These are phyloP conservation scores for Lophius americanus DNA, from an alignment of 2,797 vertebrate genomes.

Conservation along the genomic window DNA sequence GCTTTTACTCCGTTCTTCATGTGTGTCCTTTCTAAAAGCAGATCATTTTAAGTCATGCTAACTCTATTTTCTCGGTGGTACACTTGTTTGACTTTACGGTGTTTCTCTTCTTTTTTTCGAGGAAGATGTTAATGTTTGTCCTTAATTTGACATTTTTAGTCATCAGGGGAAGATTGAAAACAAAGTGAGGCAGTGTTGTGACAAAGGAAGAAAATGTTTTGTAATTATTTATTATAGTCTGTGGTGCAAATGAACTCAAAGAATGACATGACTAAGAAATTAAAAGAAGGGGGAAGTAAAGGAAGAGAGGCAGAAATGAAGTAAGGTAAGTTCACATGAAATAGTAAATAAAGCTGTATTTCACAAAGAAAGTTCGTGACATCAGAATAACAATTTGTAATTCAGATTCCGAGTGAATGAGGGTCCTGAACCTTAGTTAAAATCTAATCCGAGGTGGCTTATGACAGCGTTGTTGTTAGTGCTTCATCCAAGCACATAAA, in stretches of 20 bases:
- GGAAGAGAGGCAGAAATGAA: background rate
- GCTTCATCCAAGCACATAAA: no score
- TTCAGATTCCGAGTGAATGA: no score
- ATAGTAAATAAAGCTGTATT: no score
- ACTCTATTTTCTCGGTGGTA: constrained; percentile 28
- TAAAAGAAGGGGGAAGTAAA: background rate
- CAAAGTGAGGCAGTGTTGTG: background rate
- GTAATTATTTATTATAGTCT: no score
- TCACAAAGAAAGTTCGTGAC: no score
- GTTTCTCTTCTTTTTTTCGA: constrained; percentile 45
- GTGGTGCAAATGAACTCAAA: no score
- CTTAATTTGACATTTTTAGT: constrained; percentile 24
- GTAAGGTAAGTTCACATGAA: background rate
- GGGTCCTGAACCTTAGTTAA: no score
- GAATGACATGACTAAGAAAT: background rate
- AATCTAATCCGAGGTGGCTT: no score
- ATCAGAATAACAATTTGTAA: no score
- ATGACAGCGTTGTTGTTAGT: no score
- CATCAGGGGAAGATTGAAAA: constrained; percentile 3
- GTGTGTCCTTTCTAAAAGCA: constrained; percentile 34
- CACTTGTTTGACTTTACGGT: background rate
- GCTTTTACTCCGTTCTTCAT: constrained; percentile 44
- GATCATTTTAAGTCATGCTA: constrained; percentile 26
- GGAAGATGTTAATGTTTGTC: constrained; percentile 24
- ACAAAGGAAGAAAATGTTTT: background rate